Evolutionary conservation across 2,113 vertebrate genomes (phyloP), one percentile per base, ranked within the genome.

Genomic region (Salvelinus alpinus): DNA sequence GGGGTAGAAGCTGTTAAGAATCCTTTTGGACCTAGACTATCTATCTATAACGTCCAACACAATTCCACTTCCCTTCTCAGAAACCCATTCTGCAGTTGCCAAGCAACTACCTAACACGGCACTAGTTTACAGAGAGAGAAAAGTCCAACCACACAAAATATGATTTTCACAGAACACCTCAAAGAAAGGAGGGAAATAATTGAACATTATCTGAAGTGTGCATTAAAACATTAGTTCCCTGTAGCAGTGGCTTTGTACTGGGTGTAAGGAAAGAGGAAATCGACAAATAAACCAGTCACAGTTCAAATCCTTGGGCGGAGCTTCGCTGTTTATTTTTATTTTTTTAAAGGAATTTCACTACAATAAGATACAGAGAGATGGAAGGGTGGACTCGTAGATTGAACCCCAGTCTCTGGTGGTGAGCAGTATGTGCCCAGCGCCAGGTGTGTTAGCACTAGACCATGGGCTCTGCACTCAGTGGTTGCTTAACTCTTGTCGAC

Each of bases 51-150:
- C 2, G 9, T 44, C 38, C 38, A 57, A 22, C n/a, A 13, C 65
- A 29, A 7, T 16, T n/a, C 20, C 64, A 48, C 48, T 57, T 44
- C 25, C 24, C 62, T 59, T 57, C n/a, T 72, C 66, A 48, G 65
- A 71, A 70, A 54, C 51, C 70, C 71, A 34, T 73, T 71, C 12
- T 24, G 14, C 64, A 69, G 88, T 90, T 87, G 87, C 87, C 78
- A 79, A 77, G 90, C 72, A 90, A 91, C 89, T 76, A 80, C 60
- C 65, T 71, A 87, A 86, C 67, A 81, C 64, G 66, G 71, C 25
- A 9, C 48, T 29, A 72, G 48, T 78, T 83, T 68, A 67, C 12
- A 16, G 6, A 74, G 78, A 62, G n/a, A 62, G 16, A 74, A 27
- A 29, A 29, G 48, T 71, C 11, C n/a, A 68, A 68, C 48, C 57